phyloP scores from a whole-genome alignment of 1,140 invertebrate genomes.

The Eciton burchellii region DNA sequence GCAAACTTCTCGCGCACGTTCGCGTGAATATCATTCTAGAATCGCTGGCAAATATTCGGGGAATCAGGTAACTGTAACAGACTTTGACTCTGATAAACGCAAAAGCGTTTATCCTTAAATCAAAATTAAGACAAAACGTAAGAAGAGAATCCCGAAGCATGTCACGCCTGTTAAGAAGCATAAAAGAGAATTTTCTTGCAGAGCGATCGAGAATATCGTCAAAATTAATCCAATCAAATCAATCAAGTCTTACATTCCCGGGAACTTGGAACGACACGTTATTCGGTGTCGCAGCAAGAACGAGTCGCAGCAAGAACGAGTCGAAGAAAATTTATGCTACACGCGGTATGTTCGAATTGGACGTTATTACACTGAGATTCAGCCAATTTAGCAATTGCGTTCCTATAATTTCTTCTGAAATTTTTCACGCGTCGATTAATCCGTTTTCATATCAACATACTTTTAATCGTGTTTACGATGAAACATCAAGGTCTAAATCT shows the following conservation, averaged over 20 bases:
- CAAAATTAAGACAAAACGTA: background rate
- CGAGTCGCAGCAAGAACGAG: constrained; percentile 27
- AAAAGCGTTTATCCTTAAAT: constrained; percentile 13
- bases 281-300: background rate
- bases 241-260: background rate
- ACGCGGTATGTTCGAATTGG: constrained; percentile 60
- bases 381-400: background rate
- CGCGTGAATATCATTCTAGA: constrained; percentile 59
- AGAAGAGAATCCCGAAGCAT: background rate
- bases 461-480: background rate
- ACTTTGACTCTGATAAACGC: background rate
- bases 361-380: background rate
- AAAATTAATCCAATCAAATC: too few relatives aligned
- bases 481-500: background rate
- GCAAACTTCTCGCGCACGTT: constrained; percentile 56
- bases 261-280: background rate
- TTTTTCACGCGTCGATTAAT: background rate
- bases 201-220: constrained; percentile 5
- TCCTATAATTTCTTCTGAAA: background rate
- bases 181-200: constrained; percentile 26
- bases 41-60: constrained; percentile 11
- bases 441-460: background rate
- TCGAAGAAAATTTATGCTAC: constrained; percentile 61
- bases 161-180: background rate
- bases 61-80: constrained; percentile 42